Conservation (phyloP, 2,113 vertebrate genomes). For the Girardinichthys multiradiatus region DNA sequence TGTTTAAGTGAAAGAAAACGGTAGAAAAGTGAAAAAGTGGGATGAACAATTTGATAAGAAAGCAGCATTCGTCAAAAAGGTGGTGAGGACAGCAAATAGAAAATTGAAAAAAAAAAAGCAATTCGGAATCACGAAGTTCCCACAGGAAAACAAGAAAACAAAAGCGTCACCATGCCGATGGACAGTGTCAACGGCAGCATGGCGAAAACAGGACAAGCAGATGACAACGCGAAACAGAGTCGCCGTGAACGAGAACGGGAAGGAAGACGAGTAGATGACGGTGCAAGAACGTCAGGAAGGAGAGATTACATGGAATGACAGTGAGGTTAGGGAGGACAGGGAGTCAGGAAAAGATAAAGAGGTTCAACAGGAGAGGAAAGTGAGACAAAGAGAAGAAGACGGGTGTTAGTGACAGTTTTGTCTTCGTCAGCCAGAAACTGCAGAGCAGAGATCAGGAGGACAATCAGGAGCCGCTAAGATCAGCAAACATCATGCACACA, state of each 20-base stretch:
- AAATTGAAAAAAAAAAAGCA: background rate
- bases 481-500: conserved; percentile 38
- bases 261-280: conserved; percentile 67
- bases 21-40: background rate
- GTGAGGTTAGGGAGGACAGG: background rate
- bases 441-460: conserved; percentile 61
- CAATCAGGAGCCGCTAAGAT: conserved; percentile 56
- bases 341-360: background rate
- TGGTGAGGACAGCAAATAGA: background rate
- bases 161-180: background rate
- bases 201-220: background rate
- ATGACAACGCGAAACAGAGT: background rate
- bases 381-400: conserved; percentile 57
- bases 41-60: background rate
- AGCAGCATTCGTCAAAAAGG: background rate
- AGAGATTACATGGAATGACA: conserved; percentile 29
- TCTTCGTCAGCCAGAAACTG: conserved; percentile 65
- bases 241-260: conserved; percentile 47
- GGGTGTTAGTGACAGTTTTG: conserved; percentile 76
- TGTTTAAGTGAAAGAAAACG: no score
- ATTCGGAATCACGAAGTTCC: background rate
- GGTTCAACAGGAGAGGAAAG: conserved; percentile 27
- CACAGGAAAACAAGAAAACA: conserved; percentile 12
- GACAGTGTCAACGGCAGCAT: background rate
- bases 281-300: conserved; percentile 56